Conservation (phyloP, 2,113 vertebrate genomes). For the Phylloscopus trochiloides region DNA sequence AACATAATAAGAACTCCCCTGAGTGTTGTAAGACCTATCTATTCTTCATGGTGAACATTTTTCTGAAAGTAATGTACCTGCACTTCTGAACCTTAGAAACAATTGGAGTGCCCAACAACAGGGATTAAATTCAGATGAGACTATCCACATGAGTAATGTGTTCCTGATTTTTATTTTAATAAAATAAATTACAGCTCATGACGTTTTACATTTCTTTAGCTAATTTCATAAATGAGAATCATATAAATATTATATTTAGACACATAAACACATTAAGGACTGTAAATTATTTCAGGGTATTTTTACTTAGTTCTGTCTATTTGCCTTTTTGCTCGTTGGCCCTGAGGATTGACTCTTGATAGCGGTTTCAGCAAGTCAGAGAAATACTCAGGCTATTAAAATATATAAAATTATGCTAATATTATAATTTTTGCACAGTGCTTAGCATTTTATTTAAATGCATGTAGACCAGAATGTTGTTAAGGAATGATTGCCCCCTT, state of each 20-base stretch:
- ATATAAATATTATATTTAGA: conserved; percentile 41
- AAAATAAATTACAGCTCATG: conserved; percentile 1
- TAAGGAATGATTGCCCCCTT: background rate
- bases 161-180: conserved; percentile 26
- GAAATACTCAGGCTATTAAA: background rate
- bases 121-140: background rate
- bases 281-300: conserved; percentile 5
- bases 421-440: background rate
- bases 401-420: background rate
- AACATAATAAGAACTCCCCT: background rate
- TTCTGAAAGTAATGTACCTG: background rate
- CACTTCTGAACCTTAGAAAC: background rate
- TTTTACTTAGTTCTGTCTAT: background rate
- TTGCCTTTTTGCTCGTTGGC: background rate
- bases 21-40: background rate
- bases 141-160: background rate
- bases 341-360: background rate
- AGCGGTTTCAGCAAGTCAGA: background rate
- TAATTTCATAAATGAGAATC: background rate
- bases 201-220: conserved; percentile 15
- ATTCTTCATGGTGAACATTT: background rate
- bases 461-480: background rate
- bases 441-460: background rate
- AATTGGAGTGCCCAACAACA: background rate
- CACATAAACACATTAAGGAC: conserved; percentile 34